phyloP scores from a whole-genome alignment of 1,140 invertebrate genomes.

The Macrocentrus cingulum region DNA sequence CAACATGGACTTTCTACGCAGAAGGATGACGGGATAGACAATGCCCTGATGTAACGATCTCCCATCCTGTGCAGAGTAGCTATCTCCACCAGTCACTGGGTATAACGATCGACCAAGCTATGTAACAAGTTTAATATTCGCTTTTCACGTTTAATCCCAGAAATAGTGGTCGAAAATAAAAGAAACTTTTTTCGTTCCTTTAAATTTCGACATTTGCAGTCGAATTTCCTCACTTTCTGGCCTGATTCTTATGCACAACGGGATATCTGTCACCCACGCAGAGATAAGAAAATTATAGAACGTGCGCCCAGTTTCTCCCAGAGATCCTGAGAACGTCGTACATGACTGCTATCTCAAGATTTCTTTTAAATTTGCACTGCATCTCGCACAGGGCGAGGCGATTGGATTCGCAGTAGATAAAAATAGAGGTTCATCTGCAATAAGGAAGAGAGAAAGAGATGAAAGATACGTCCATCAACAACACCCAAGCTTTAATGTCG shows the following conservation, averaged over 20 bases:
- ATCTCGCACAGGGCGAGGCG: constrained; percentile 1
- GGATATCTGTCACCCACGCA: constrained; percentile 21
- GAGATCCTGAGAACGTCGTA: constrained; percentile 1
- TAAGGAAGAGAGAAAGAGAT: background rate
- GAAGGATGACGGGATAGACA: background rate
- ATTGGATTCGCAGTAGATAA: constrained; percentile 16
- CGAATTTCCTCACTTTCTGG: background rate
- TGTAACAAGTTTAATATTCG: too few species aligned
- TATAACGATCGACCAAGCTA: too few species aligned
- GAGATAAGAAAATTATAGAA: constrained; percentile 23
- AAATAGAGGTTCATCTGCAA: background rate
- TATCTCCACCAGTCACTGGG: too few species aligned
- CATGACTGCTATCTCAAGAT: constrained; percentile 9
- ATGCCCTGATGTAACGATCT: background rate
- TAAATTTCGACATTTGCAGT: background rate
- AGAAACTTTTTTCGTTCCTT: background rate
- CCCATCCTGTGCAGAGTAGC: too few species aligned
- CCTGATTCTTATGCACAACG: constrained; percentile 20
- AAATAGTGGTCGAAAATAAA: too few species aligned
- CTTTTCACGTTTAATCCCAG: too few species aligned
- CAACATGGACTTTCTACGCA: background rate
- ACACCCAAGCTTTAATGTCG: constrained; percentile 15
- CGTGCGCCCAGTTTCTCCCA: constrained; percentile 2
- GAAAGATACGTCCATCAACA: constrained; percentile 15
- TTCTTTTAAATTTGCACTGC: background rate